A percentile compares a stretch with the other conserved stretches of the same genome.
Evolutionary conservation across 1,140 invertebrate species (phyloP).

Genomic region (Bradynema listronoti): DNA sequence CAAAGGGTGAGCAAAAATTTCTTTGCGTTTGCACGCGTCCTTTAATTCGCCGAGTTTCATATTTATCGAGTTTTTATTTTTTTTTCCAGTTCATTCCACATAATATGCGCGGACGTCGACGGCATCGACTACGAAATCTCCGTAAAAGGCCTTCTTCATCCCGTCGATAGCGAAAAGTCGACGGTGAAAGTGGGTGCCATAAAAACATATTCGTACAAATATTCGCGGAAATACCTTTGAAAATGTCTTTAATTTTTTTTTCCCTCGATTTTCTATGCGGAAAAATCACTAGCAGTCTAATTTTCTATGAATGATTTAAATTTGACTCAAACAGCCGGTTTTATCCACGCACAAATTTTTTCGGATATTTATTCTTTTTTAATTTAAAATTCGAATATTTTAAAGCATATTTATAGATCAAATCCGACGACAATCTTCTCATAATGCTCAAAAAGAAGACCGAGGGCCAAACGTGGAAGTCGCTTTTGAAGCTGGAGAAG

Average conservation of each 20-base stretch:
- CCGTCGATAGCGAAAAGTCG: constrained; percentile 32
- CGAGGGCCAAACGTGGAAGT: constrained; percentile 35
- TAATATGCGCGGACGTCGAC: constrained; percentile 29
- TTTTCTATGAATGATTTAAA: no score
- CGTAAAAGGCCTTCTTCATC: constrained; percentile 29
- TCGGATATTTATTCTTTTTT: constrained; percentile 9
- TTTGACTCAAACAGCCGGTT: no score
- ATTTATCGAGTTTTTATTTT: no score
- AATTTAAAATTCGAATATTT: constrained; percentile 7
- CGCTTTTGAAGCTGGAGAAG: constrained; percentile 43
- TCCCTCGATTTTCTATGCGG: no score
- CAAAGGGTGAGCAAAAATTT: no score
- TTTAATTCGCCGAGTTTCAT: no score
- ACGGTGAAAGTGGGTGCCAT: constrained; percentile 34
- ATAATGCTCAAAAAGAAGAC: constrained; percentile 47
- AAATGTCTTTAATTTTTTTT: no score
- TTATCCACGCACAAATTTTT: no score
- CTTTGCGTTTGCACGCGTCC: no score
- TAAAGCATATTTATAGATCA: constrained; percentile 24
- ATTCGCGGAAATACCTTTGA: no score
- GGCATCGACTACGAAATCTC: constrained; percentile 39
- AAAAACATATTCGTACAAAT: no score
- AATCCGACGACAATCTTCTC: constrained; percentile 35
- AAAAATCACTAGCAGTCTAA: no score
- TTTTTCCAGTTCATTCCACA: constrained; percentile 39